Evolutionary conservation across 2,113 vertebrate genomes (phyloP).

Genomic region (Hydrolagus affinis): DNA sequence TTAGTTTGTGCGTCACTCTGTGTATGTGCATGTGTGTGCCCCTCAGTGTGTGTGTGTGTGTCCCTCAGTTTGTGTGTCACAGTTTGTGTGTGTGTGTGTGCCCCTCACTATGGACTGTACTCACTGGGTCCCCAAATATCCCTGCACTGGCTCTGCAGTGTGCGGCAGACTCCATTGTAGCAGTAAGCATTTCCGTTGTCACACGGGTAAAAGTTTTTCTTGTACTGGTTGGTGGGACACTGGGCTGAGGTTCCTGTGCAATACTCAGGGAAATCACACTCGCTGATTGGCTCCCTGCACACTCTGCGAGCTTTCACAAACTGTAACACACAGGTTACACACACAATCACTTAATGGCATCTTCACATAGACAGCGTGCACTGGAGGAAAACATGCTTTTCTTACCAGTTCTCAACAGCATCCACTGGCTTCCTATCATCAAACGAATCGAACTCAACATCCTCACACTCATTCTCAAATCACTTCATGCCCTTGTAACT

Average conservation of each 20-base stretch:
- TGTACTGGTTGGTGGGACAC: not conserved
- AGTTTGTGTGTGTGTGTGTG: not conserved
- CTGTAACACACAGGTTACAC: not conserved
- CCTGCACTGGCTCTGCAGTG: constrained; percentile 2
- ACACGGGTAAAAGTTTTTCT: constrained; percentile 20
- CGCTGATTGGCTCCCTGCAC: constrained; percentile 18
- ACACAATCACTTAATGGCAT: too few relatives aligned
- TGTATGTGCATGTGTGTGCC: too few relatives aligned
- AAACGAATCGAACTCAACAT: too few relatives aligned
- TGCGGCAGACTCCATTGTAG: constrained; percentile 18
- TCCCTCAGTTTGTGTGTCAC: not conserved
- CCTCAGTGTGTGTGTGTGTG: too few relatives aligned
- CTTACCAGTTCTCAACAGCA: too few relatives aligned
- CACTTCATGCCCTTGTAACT: too few relatives aligned
- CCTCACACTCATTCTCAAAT: too few relatives aligned
- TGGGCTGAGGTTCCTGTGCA: not conserved
- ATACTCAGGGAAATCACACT: constrained; percentile 27
- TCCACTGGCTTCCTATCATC: too few relatives aligned
- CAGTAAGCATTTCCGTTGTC: constrained; percentile 19
- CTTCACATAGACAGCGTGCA: too few relatives aligned
- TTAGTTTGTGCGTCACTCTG: too few relatives aligned
- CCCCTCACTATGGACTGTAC: not conserved
- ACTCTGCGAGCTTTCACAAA: constrained; percentile 3
- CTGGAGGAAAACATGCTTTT: too few relatives aligned
- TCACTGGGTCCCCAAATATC: constrained; percentile 28